These are phyloP conservation scores for Caerostris darwini DNA, from an alignment of 1,140 invertebrate genomes.

Conservation along the genomic window DNA sequence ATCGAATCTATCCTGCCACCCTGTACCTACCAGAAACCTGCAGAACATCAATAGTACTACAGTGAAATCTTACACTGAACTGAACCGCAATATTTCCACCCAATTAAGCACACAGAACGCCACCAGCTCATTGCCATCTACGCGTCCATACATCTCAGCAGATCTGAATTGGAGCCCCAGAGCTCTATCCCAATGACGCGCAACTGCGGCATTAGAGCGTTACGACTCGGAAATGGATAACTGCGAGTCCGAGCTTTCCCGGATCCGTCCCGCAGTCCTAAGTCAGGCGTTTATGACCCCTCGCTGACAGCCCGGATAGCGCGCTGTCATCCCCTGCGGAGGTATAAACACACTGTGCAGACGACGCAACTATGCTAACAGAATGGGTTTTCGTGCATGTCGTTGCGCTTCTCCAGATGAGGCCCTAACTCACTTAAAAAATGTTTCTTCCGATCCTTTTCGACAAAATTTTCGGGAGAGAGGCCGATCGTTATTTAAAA, in stretches of 20 bases:
- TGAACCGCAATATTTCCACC: constrained; percentile 30
- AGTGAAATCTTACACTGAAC: neutral
- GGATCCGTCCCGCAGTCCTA: constrained; percentile 18
- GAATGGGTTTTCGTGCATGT: neutral
- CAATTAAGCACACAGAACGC: neutral
- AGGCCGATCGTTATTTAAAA: constrained; percentile 55
- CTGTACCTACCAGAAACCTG: too few relatives aligned
- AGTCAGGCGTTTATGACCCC: constrained; percentile 56
- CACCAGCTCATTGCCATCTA: neutral
- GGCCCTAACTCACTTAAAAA: constrained; percentile 58
- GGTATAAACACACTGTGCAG: neutral
- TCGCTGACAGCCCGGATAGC: constrained; percentile 44
- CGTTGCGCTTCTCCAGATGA: neutral
- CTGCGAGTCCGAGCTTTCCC: constrained; percentile 14
- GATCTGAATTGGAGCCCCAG: neutral
- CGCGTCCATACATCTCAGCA: constrained; percentile 2
- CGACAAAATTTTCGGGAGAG: neutral
- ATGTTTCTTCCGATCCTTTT: neutral
- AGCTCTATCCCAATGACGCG: neutral
- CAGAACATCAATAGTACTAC: neutral
- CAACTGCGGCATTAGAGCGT: constrained; percentile 40
- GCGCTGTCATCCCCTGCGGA: constrained; percentile 3
- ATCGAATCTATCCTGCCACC: too few relatives aligned
- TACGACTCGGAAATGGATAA: constrained; percentile 65
- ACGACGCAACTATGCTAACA: neutral